Base-by-base conservation (phyloP, 2,113 vertebrate genomes). In the Ploceus nigricollis region DNA sequence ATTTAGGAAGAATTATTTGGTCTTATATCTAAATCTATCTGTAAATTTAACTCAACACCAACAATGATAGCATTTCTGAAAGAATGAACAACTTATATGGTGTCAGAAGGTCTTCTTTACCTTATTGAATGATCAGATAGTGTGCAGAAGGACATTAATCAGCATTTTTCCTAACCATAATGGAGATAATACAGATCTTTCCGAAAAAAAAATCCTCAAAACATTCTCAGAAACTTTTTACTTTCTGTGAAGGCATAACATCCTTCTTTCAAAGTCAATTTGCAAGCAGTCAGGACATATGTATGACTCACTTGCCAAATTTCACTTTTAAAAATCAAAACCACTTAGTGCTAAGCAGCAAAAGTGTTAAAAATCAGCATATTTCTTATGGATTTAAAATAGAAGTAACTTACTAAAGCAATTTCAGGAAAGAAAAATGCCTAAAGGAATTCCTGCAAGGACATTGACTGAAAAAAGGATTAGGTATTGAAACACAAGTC, bases 231-330 rank as follows among this genome's bases (percentile, higher is more conserved):
- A 70, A 94, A 42, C 1, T 25, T 82, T 71, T 48, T 37, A 35
- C 4, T 82, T 92, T 73, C 40, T 89, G 44, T 85, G 25, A 79
- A 86, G 33, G 7, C 30, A 65, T 56, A 84, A 47, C 0, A 13
- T 76, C 35, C 17, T n/a, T 82, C 53, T 73, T 76, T 75, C 7
- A 71, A 75, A 64, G 33, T 91, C 53, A 70, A 19, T 88, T 90
- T 88, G 19, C 25, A 85, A 82, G n/a, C 35, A 80, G 12, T 83
- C 18, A 80, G 31, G 48, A 82, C 9, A 33, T 50, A 90, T 77
- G 68, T 30, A 82, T 93, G 83, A 83, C 42, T 93, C 77, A 93
- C 11, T 91, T 89, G 77, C 23, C 48, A 89, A 94, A 69, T 83
- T 89, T 72, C 33, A 47, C 45, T 76, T 91, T 77, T 50, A 64